Evolutionary conservation across 2,113 vertebrate species (phyloP).

Genomic region (Podarcis muralis): DNA sequence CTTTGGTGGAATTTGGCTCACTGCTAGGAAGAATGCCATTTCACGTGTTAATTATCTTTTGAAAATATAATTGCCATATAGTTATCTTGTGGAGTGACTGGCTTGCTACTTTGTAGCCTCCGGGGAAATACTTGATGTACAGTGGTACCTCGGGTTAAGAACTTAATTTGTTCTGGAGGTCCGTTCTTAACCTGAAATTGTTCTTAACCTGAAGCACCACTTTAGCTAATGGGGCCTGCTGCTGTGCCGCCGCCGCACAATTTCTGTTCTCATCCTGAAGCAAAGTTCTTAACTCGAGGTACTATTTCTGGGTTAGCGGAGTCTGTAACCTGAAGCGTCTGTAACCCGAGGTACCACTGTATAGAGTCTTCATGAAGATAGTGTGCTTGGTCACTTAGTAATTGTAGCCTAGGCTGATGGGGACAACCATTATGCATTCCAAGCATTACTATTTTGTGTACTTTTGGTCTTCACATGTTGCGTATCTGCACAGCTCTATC

Average conservation of each 20-base stretch:
- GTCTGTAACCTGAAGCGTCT: too few relatives aligned
- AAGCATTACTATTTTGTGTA: background rate
- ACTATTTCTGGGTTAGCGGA: too few relatives aligned
- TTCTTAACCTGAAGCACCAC: too few relatives aligned
- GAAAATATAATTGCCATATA: slow-evolving; percentile 42
- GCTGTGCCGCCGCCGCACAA: too few relatives aligned
- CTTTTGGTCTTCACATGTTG: too few relatives aligned
- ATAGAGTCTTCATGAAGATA: background rate
- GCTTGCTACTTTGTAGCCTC: background rate
- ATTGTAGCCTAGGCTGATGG: rapidly evolving
- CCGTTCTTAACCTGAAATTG: too few relatives aligned
- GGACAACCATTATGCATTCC: background rate
- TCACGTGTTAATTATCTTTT: slow-evolving; percentile 56
- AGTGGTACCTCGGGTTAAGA: too few relatives aligned
- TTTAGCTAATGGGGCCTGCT: too few relatives aligned
- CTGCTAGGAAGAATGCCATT: slow-evolving; percentile 50
- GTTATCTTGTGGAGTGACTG: background rate
- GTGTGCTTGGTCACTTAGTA: background rate
- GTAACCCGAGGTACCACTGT: too few relatives aligned
- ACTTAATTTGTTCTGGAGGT: too few relatives aligned
- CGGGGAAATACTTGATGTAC: rapidly evolving
- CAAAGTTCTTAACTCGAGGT: too few relatives aligned
- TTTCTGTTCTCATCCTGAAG: too few relatives aligned
- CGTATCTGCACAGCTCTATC: background rate
- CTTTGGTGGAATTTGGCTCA: background rate